These are phyloP conservation scores for Aplysina aerophoba DNA, from an alignment of 37 sponge, comb jelly and placozoan species.

Conservation along the genomic window DNA sequence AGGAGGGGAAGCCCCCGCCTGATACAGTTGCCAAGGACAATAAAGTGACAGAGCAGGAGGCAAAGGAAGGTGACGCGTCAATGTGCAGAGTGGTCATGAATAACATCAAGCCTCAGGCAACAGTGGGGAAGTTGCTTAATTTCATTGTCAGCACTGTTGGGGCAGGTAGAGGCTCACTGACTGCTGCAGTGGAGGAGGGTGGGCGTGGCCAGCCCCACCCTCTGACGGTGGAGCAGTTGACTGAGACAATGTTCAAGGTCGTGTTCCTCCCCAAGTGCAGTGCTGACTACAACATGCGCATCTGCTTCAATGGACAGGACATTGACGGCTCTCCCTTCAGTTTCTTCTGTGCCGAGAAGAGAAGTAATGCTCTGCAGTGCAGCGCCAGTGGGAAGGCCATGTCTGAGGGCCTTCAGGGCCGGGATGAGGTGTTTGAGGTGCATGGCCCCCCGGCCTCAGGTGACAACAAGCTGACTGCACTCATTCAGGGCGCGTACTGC, in stretches of 20 bases:
- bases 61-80: not conserved
- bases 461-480: not conserved
- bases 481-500: not conserved
- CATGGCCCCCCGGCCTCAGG: too few relatives aligned
- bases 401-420: not conserved
- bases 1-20: not conserved
- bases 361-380: not conserved
- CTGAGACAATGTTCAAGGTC: constrained; percentile 2
- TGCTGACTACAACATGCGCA: not conserved
- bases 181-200: not conserved
- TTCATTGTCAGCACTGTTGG: constrained; percentile 21
- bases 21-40: not conserved
- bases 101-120: not conserved
- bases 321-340: constrained; percentile 24
- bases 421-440: not conserved
- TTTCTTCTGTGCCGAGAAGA: constrained; percentile 3
- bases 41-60: not conserved
- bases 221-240: not conserved
- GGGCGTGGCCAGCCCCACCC: not conserved
- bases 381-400: not conserved
- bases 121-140: not conserved
- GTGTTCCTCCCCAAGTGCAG: not conserved
- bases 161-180: not conserved
- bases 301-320: constrained; percentile 1
- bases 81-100: constrained; percentile 25